phyloP scores from a whole-genome alignment of 2,113 vertebrate genomes.

The Ophthalmotilapia sp. region DNA sequence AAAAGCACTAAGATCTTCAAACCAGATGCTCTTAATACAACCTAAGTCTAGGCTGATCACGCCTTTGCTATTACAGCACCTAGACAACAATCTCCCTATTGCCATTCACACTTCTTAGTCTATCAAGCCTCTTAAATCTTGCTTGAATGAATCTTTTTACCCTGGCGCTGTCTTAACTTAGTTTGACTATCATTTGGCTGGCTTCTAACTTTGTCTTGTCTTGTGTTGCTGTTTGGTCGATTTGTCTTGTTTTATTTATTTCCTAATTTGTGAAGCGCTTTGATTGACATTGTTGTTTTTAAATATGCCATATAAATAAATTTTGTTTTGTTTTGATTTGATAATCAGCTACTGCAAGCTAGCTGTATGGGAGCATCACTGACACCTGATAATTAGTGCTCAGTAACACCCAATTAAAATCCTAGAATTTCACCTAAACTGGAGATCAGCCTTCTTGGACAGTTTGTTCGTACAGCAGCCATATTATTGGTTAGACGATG shows the following conservation, averaged over 20 bases:
- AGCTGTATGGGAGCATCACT: not conserved
- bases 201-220: not conserved
- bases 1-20: too few relatives aligned
- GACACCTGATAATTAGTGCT: not conserved
- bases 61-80: too few relatives aligned
- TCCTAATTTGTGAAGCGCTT: not conserved
- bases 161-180: too few relatives aligned
- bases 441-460: not conserved
- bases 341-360: not conserved
- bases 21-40: too few relatives aligned
- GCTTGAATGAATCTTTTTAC: too few relatives aligned
- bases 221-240: not conserved
- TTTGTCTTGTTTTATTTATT: not conserved
- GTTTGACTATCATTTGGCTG: too few relatives aligned
- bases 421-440: not conserved
- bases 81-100: too few relatives aligned
- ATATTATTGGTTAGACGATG: not conserved
- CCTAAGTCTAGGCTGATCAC: too few relatives aligned
- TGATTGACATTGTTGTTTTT: not conserved
- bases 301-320: not conserved
- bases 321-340: not conserved
- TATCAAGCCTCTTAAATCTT: too few relatives aligned
- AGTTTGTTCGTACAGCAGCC: not conserved
- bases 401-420: not conserved
- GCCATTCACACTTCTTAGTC: too few relatives aligned